Evolutionary conservation across 2,888 invertebrate species (phyloP).

Genomic region (Drosophila pegasa): DNA sequence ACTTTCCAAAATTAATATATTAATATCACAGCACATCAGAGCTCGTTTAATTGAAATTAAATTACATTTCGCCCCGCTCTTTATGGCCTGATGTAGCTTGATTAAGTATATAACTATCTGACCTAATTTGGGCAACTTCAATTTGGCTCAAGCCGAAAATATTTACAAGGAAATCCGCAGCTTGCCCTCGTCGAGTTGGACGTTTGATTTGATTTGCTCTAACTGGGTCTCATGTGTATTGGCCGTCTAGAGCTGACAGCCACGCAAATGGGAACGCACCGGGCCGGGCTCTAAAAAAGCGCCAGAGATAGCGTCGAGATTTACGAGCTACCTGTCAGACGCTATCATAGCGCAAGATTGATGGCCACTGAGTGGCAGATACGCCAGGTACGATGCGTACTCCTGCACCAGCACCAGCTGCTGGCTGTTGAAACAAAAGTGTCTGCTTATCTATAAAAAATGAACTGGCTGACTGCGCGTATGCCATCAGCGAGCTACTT

Average conservation of each 20-base stretch:
- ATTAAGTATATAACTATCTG: background rate
- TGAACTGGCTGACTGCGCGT: slow-evolving; percentile 49
- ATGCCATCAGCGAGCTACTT: slow-evolving; percentile 37
- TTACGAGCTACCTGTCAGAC: slow-evolving; percentile 74
- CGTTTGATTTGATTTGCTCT: slow-evolving; percentile 58
- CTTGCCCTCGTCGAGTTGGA: slow-evolving; percentile 38
- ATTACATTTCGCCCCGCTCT: background rate
- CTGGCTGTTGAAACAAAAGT: slow-evolving; percentile 43
- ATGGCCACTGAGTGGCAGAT: slow-evolving; percentile 64
- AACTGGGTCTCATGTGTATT: slow-evolving; percentile 68
- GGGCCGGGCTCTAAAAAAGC: slow-evolving; percentile 39
- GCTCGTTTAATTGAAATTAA: background rate
- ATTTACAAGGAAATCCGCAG: background rate
- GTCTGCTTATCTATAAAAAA: slow-evolving; percentile 68
- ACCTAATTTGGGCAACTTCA: background rate
- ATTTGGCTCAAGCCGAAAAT: background rate
- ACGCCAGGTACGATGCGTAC: slow-evolving; percentile 11
- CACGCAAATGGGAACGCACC: slow-evolving; percentile 70
- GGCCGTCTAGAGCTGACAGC: slow-evolving; percentile 62
- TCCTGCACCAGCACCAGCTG: slow-evolving; percentile 28
- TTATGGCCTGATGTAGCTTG: background rate
- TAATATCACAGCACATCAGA: background rate
- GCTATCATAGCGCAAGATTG: slow-evolving; percentile 75
- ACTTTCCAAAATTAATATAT: background rate
- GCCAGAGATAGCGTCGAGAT: slow-evolving; percentile 67